Conservation (phyloP, 2,797 vertebrate species). For the Apodemus agrarius region DNA sequence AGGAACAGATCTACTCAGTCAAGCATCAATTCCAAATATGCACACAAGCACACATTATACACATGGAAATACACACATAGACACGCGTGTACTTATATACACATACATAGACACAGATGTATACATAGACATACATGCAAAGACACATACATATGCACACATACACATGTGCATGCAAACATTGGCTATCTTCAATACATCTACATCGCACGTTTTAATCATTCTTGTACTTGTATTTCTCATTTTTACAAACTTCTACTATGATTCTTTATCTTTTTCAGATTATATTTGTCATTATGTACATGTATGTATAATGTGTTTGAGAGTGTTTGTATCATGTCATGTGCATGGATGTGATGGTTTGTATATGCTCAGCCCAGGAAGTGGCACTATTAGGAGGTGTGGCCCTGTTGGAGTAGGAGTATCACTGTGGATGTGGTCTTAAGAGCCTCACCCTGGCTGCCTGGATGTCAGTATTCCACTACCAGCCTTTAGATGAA, state of each 20-base stretch:
- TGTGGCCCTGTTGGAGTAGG: too few relatives aligned
- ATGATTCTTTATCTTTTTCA: background rate
- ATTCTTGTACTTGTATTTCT: background rate
- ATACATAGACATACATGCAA: background rate
- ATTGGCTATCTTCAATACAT: background rate
- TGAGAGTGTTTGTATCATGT: background rate
- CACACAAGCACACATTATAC: background rate
- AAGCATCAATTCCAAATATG: background rate
- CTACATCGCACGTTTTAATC: conserved; percentile 26
- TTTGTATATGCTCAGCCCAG: too few relatives aligned
- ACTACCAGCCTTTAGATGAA: too few relatives aligned
- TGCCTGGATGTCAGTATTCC: too few relatives aligned
- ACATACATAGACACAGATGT: background rate
- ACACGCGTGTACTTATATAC: background rate
- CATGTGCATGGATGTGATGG: background rate
- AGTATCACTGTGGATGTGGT: too few relatives aligned
- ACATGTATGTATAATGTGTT: background rate
- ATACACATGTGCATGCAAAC: background rate
- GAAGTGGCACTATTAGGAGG: too few relatives aligned
- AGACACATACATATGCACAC: background rate
- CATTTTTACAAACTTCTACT: conserved; percentile 16
- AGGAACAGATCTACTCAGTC: conserved; percentile 9
- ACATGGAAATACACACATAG: background rate
- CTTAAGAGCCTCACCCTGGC: too few relatives aligned
- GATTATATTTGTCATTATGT: background rate